A percentile compares a stretch with the other conserved stretches of the same genome.
These are phyloP conservation scores for Conus ventricosus DNA, from an alignment of 1,140 invertebrate genomes.

Conservation along the genomic window DNA sequence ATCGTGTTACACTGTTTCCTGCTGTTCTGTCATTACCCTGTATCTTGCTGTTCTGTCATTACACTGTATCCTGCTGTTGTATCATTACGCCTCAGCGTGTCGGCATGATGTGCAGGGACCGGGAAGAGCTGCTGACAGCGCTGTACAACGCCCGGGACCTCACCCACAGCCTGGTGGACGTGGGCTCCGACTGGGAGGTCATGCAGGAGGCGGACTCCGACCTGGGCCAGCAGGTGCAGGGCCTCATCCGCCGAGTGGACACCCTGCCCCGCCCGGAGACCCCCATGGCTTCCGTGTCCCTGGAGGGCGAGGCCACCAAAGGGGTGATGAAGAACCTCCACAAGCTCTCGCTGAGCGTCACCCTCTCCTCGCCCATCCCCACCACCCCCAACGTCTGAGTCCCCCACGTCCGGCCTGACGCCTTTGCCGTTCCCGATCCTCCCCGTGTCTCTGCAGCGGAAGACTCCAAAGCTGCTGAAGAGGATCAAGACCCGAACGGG, in stretches of 20 bases:
- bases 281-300: slow-evolving; percentile 14
- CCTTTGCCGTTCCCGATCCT: background rate
- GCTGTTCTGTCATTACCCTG: too few relatives aligned
- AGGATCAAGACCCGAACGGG: slow-evolving; percentile 17
- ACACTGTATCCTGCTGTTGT: too few relatives aligned
- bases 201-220: slow-evolving; percentile 28
- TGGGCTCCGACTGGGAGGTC: slow-evolving; percentile 23
- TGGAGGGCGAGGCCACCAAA: background rate
- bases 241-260: slow-evolving; percentile 23
- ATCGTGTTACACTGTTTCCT: too few relatives aligned
- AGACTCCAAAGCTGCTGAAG: slow-evolving; percentile 22
- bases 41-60: too few relatives aligned
- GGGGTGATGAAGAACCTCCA: background rate
- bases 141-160: slow-evolving; percentile 27
- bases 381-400: background rate
- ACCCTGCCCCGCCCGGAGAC: slow-evolving; percentile 12
- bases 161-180: slow-evolving; percentile 22
- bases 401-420: background rate
- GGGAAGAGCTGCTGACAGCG: slow-evolving; percentile 24
- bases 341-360: background rate
- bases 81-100: too few relatives aligned
- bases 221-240: slow-evolving; percentile 22
- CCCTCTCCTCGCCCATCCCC: slow-evolving; percentile 15
- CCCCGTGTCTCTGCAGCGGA: background rate
- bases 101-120: background rate